Evolutionary conservation across 2,888 invertebrate genomes (phyloP).

Genomic region (Siphlonurus alternatus): DNA sequence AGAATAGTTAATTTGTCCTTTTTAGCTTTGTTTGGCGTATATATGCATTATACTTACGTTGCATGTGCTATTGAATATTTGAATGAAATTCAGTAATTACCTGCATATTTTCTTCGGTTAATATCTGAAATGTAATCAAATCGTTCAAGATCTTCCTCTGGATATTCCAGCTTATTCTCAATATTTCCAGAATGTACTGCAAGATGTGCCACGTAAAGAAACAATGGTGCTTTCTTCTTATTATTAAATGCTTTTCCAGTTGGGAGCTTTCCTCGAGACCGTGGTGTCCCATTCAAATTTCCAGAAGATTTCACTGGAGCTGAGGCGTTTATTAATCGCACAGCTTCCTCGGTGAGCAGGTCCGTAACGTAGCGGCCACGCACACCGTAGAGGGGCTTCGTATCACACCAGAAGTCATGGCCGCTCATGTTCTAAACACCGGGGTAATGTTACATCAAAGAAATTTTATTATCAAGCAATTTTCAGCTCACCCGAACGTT

Average conservation of each 20-base stretch:
- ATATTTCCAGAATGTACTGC: background rate
- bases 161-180: background rate
- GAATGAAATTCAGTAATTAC: background rate
- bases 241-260: too few relatives aligned
- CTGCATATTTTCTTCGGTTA: constrained; percentile 1
- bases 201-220: background rate
- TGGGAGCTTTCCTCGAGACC: too few relatives aligned
- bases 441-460: background rate
- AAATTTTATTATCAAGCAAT: background rate
- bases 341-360: constrained; percentile 30
- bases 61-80: background rate
- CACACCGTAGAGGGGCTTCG: constrained; percentile 22
- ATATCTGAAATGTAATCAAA: background rate
- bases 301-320: too few relatives aligned
- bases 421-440: constrained; percentile 16
- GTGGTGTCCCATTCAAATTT: too few relatives aligned
- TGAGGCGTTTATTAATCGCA: constrained; percentile 22
- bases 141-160: background rate
- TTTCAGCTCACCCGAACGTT: constrained; percentile 16
- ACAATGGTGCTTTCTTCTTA: background rate
- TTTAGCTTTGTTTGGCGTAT: background rate
- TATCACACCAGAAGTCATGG: constrained; percentile 28
- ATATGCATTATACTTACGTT: background rate
- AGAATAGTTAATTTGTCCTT: too few relatives aligned
- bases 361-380: constrained; percentile 30